These are phyloP conservation scores for Charaxes varanes DNA, from an alignment of 1,140 invertebrate species.

Conservation along the genomic window DNA sequence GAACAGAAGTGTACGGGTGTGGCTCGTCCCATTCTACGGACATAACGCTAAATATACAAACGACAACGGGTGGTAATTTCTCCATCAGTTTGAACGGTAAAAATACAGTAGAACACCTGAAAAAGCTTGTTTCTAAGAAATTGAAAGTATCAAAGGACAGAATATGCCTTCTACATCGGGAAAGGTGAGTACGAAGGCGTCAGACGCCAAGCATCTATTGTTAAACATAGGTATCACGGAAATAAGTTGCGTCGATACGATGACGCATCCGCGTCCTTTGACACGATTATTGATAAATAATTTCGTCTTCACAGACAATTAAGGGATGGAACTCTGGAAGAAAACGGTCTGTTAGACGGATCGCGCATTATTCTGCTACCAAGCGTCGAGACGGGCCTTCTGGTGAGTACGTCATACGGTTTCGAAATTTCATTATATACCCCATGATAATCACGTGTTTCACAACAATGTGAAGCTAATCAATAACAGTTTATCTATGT, in stretches of 20 bases:
- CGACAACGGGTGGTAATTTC: slow-evolving; percentile 93
- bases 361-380: slow-evolving; percentile 92
- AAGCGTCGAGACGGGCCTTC: slow-evolving; percentile 93
- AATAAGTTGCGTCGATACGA: slow-evolving; percentile 71
- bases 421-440: slow-evolving; percentile 42
- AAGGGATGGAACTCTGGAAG: slow-evolving; percentile 88
- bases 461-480: slow-evolving; percentile 54
- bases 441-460: slow-evolving; percentile 64
- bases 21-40: slow-evolving; percentile 77
- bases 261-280: slow-evolving; percentile 70
- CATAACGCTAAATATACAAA: slow-evolving; percentile 88
- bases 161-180: slow-evolving; percentile 91
- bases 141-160: slow-evolving; percentile 93
- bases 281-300: slow-evolving; percentile 48
- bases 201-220: slow-evolving; percentile 68
- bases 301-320: slow-evolving; percentile 83
- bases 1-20: slow-evolving; percentile 77
- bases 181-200: slow-evolving; percentile 83
- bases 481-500: slow-evolving; percentile 38
- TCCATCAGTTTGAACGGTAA: slow-evolving; percentile 85
- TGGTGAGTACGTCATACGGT: slow-evolving; percentile 82
- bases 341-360: slow-evolving; percentile 91
- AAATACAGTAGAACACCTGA: slow-evolving; percentile 90
- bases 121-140: slow-evolving; percentile 93
- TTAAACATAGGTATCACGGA: slow-evolving; percentile 70